Evolutionary conservation across 2,113 vertebrate genomes (phyloP).

Genomic region (Pomatorhinus ruficollis): DNA sequence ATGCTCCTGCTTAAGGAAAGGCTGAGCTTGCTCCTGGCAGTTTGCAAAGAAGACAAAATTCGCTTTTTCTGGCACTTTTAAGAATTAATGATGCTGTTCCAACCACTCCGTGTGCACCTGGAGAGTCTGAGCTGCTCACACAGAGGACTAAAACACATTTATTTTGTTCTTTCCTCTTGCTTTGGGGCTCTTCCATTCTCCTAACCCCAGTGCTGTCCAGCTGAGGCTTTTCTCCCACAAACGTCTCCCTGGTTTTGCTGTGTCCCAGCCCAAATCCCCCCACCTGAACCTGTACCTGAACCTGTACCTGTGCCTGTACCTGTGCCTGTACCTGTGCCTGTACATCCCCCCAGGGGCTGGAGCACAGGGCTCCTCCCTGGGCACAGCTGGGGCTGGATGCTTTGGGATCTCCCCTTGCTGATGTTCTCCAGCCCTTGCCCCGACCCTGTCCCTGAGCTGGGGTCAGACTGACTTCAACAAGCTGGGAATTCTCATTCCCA

Average conservation of each 20-base stretch:
- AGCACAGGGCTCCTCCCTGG: not conserved
- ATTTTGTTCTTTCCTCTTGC: not conserved
- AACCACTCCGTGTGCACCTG: not conserved
- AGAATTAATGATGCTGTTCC: not conserved
- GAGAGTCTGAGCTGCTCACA: accelerated
- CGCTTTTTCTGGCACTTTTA: not conserved
- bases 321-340: accelerated
- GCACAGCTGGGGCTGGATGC: not conserved
- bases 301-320: accelerated
- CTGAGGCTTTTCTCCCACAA: not conserved
- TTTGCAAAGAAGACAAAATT: not conserved
- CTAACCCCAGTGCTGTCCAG: not conserved
- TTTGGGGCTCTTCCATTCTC: not conserved
- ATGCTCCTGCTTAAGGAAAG: not conserved
- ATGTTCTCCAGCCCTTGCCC: not conserved
- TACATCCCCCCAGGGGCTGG: too few species aligned
- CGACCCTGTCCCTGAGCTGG: not conserved
- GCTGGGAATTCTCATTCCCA: not conserved
- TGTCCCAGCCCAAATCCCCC: not conserved
- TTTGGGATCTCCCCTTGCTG: not conserved
- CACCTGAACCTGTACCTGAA: accelerated
- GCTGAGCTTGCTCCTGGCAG: not conserved
- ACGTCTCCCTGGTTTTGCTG: not conserved
- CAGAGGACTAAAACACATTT: not conserved
- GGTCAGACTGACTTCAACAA: not conserved